Percentiles rank a stretch among this genome's conserved stretches.
phyloP scores from a whole-genome alignment of 2,797 vertebrate species.

The Clamator glandarius region DNA sequence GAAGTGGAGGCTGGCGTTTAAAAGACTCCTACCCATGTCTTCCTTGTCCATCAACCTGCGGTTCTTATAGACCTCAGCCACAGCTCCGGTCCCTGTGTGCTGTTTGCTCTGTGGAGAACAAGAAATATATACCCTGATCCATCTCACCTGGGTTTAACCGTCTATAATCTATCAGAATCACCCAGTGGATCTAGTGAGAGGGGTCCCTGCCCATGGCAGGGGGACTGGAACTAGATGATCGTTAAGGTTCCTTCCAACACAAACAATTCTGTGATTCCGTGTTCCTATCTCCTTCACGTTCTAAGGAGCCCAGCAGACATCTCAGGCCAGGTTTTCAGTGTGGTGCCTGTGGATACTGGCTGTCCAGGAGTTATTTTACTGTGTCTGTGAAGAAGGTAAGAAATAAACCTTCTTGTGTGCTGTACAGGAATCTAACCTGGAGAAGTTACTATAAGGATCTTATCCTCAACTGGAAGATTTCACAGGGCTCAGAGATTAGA shows the following conservation, averaged over 20 bases:
- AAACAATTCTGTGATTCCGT: neutral
- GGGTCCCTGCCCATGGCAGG: too few species aligned
- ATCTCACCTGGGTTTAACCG: neutral
- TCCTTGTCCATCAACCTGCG: neutral
- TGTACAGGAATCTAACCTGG: neutral
- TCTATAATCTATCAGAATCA: neutral
- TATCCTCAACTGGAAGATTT: neutral
- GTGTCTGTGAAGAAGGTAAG: neutral
- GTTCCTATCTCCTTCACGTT: neutral
- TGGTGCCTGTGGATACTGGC: neutral
- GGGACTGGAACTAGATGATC: too few species aligned
- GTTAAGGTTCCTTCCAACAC: too few species aligned
- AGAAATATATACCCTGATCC: neutral
- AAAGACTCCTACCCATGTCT: neutral
- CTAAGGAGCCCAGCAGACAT: neutral
- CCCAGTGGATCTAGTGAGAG: neutral
- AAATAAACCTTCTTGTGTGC: neutral
- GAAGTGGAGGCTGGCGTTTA: neutral
- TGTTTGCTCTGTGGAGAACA: rapidly evolving
- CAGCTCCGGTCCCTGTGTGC: neutral
- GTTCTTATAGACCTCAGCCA: neutral
- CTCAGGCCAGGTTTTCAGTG: neutral
- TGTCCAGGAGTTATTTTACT: neutral
- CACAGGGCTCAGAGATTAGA: neutral
- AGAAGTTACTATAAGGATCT: neutral